Evolutionary conservation across 2,797 vertebrate species (phyloP).

Genomic region (Taeniopygia guttata): DNA sequence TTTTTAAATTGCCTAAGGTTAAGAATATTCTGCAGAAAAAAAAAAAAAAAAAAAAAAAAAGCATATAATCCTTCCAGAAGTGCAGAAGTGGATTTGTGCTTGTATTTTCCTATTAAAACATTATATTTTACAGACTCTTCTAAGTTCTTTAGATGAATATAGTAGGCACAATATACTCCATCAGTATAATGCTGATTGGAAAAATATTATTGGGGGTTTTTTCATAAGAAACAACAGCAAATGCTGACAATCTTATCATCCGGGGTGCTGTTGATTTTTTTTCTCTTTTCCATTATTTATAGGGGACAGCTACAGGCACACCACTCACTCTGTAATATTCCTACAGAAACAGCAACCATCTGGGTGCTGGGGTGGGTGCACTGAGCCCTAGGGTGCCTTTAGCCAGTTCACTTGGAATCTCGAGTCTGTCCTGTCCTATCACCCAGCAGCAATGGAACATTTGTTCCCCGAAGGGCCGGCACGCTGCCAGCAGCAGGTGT

Average conservation of each 20-base stretch:
- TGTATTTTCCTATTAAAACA: neutral
- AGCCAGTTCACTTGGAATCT: conserved; percentile 81
- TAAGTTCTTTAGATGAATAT: neutral
- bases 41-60: neutral
- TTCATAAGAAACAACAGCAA: neutral
- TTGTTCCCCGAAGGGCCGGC: conserved; percentile 80
- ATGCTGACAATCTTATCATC: neutral
- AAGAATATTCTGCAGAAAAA: neutral
- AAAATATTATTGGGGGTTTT: neutral
- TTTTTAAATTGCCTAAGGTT: neutral
- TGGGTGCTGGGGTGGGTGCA: conserved; percentile 73
- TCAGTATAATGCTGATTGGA: neutral
- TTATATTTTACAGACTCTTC: neutral
- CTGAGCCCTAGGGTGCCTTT: conserved; percentile 76
- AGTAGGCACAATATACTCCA: neutral
- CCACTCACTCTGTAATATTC: conserved; percentile 49
- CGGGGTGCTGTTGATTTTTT: neutral
- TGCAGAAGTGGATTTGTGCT: neutral
- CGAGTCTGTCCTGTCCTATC: conserved; percentile 77
- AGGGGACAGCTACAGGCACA: conserved; percentile 1
- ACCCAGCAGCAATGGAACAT: conserved; percentile 81
- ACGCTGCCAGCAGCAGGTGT: conserved; percentile 89
- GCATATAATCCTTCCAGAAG: neutral
- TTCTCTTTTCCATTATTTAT: conserved; percentile 4
- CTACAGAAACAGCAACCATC: conserved; percentile 74